Conservation (phyloP, 2,113 vertebrate species). For the Erinaceus europaeus region DNA sequence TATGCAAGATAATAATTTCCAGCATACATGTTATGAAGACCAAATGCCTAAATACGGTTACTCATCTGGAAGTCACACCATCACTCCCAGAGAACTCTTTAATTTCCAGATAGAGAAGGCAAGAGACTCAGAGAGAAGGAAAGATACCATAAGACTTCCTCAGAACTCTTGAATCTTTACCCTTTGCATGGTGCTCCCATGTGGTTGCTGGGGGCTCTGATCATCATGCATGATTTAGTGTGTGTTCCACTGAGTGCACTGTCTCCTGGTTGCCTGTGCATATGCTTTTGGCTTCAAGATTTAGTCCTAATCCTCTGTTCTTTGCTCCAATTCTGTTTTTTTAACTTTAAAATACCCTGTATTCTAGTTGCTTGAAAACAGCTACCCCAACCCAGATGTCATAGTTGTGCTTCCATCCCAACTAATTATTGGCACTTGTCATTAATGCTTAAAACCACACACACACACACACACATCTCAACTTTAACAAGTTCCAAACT, state of each 20-base stretch:
- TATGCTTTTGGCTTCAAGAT: neutral
- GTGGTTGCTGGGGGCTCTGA: neutral
- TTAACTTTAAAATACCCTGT: neutral
- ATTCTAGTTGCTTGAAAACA: neutral
- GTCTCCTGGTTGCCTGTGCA: neutral
- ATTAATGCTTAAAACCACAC: neutral
- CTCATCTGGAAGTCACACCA: neutral
- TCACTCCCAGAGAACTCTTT: too few species aligned
- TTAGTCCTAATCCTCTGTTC: neutral
- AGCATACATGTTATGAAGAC: neutral
- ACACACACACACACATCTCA: neutral
- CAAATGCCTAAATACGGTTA: neutral
- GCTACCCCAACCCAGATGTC: neutral
- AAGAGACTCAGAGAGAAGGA: too few species aligned
- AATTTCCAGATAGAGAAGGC: neutral
- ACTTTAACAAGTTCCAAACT: neutral
- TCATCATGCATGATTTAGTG: neutral
- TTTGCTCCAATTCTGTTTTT: neutral
- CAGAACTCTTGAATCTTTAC: too few species aligned
- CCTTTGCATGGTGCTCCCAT: too few species aligned
- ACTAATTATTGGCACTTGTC: neutral
- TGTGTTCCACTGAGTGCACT: neutral
- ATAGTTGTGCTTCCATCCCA: neutral
- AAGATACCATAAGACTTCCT: neutral
- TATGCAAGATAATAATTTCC: neutral